Conservation (phyloP, 2,797 vertebrate genomes). For the Nannoperca obscura region DNA sequence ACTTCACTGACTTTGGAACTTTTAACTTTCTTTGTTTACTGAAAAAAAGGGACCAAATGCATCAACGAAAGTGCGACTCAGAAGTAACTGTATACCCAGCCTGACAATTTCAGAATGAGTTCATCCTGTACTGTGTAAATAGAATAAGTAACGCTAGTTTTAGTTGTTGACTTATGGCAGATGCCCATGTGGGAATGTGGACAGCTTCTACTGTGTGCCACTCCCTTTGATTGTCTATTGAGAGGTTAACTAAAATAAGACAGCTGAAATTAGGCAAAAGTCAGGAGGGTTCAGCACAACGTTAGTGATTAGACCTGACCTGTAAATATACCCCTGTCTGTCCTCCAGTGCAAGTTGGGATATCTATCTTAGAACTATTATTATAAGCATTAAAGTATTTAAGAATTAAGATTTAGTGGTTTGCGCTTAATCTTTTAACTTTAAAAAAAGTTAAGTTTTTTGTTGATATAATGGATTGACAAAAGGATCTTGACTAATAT, state of each 20-base stretch:
- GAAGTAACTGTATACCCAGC: conserved; percentile 30
- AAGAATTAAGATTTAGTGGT: background rate
- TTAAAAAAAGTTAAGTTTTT: background rate
- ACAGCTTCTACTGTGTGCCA: conserved; percentile 25
- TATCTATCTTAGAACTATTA: background rate
- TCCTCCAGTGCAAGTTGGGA: background rate
- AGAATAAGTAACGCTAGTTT: conserved; percentile 44
- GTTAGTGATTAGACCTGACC: background rate
- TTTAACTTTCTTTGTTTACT: conserved; percentile 50
- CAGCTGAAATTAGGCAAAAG: conserved; percentile 3
- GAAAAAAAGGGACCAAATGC: conserved; percentile 11
- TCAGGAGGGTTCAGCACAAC: background rate
- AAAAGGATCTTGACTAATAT: background rate
- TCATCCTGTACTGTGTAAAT: conserved; percentile 52
- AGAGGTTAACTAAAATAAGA: conserved; percentile 25
- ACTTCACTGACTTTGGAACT: conserved; percentile 36
- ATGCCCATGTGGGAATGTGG: conserved; percentile 37
- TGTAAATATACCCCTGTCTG: background rate
- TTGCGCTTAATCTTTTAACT: background rate
- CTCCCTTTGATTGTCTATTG: conserved; percentile 52
- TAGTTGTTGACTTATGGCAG: conserved; percentile 43
- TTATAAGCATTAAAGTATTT: background rate
- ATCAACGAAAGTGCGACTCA: conserved; percentile 39
- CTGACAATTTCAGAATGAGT: conserved; percentile 47
- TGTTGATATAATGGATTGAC: background rate